Base-by-base conservation (phyloP, 1,140 invertebrate species). In the Euura lappo region DNA sequence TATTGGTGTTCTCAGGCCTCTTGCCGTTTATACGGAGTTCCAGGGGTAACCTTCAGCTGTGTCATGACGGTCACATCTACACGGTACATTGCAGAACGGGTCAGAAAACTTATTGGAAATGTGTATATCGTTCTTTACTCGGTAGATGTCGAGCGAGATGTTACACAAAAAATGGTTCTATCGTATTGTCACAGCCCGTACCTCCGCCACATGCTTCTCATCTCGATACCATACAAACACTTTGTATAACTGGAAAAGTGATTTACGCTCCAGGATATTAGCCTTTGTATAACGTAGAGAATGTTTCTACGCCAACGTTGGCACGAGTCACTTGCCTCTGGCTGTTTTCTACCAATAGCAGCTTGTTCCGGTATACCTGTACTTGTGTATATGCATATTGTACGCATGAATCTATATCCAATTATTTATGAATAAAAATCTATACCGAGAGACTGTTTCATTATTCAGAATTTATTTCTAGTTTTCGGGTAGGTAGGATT, bases 1-100 rank as follows among this genome's bases (percentile, higher is more conserved):
- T 60, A 60, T 60, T 60, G 51, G 51, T 60, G 51, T 60, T 60
- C 51, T 60, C 51, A 60, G 51, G 51, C 51, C 51, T 60, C 51
- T 60, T 60, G 51, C 13, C 51, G 51, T 60, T 60, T 60, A 60
- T 60, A 60, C 51, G 51, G 3, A 60, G 51, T 60, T 60, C 51
- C 51, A 60, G 51, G 13, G 51, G 51, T 60, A 60, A 60, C 8
- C 51, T 60, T 60, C 51, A 60, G 51, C 51, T 60, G 51, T 8
- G 10, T 60, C 51, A 60, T n/a, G 51, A 60, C 10, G 51, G 51
- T 60, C 51, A 60, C 51, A 60, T 60, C 51, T 60, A 60, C 51
- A 60, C 51, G 51, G 51, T 60, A 60, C 51, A 60, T 60, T 60
- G 8, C 51, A 60, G 51, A n/a, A n/a, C 51, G 51, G 51, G 51